Evolutionary conservation across 1,140 invertebrate genomes (phyloP).

Genomic region (Pomacea maculata): DNA sequence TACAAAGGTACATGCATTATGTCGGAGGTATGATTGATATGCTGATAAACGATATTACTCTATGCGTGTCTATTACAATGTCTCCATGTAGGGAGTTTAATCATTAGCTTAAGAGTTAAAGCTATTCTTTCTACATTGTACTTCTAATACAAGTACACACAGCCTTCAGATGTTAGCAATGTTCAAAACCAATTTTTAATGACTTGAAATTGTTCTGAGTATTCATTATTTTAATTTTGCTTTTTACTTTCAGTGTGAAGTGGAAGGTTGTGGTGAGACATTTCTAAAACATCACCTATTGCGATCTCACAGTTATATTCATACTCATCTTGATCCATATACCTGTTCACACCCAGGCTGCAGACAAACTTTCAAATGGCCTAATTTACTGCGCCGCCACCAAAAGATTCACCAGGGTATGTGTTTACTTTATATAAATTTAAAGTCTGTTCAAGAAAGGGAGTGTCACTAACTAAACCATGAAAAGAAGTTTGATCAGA

Average conservation of each 20-base stretch:
- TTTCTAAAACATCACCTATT: conserved; percentile 14
- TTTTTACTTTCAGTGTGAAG: conserved; percentile 5
- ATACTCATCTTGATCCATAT: conserved; percentile 9
- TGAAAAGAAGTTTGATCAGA: too few species aligned
- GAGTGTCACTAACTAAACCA: too few species aligned
- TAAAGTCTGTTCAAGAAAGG: too few species aligned
- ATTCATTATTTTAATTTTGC: not conserved
- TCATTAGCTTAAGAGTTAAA: too few species aligned
- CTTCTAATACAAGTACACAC: not conserved
- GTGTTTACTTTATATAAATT: not conserved
- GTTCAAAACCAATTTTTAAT: too few species aligned
- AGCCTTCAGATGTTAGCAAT: not conserved
- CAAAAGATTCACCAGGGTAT: conserved; percentile 11
- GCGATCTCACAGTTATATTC: conserved; percentile 5
- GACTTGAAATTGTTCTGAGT: not conserved
- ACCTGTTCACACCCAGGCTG: conserved; percentile 12
- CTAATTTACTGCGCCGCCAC: conserved; percentile 1
- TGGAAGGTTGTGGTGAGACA: conserved; percentile 8
- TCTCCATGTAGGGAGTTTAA: too few species aligned
- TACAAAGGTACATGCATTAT: too few species aligned
- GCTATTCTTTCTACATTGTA: not conserved
- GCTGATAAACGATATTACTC: too few species aligned
- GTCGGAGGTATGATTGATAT: too few species aligned
- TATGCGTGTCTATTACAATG: too few species aligned
- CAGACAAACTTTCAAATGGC: conserved; percentile 1